A percentile compares a stretch with the other conserved stretches of the same genome.
Conservation (phyloP, 2,888 invertebrate species). For the Microchrysa polita region DNA sequence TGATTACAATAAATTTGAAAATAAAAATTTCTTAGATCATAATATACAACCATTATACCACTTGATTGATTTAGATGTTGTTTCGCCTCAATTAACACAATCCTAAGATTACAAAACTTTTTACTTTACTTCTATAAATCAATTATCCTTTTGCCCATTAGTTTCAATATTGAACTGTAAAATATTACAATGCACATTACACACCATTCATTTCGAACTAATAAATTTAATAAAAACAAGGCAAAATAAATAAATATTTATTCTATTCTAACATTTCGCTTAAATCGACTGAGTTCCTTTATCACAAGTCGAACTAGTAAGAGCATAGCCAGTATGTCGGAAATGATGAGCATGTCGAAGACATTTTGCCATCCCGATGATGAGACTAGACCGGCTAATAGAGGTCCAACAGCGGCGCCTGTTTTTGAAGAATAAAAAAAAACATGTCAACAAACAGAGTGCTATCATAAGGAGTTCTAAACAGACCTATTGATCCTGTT, state of each 20-base stretch:
- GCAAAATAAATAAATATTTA: conserved; percentile 43
- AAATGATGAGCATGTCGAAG: conserved; percentile 88
- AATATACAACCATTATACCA: too few relatives aligned
- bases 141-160: too few relatives aligned
- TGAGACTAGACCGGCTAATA: conserved; percentile 86
- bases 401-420: conserved; percentile 92
- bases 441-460: too few relatives aligned
- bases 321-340: conserved; percentile 81
- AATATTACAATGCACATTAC: neutral
- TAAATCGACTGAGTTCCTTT: conserved; percentile 61
- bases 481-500: conserved; percentile 72
- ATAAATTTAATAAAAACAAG: neutral
- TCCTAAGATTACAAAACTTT: too few relatives aligned
- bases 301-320: conserved; percentile 70
- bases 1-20: too few relatives aligned
- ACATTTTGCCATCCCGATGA: conserved; percentile 82
- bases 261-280: conserved; percentile 58
- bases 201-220: neutral
- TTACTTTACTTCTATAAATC: too few relatives aligned
- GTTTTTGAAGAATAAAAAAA: neutral
- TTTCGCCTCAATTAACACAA: too few relatives aligned
- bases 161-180: too few relatives aligned
- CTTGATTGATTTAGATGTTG: too few relatives aligned
- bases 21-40: too few relatives aligned
- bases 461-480: too few relatives aligned